Conservation (phyloP, 2,797 vertebrate species). For the Aeoliscus strigatus region DNA sequence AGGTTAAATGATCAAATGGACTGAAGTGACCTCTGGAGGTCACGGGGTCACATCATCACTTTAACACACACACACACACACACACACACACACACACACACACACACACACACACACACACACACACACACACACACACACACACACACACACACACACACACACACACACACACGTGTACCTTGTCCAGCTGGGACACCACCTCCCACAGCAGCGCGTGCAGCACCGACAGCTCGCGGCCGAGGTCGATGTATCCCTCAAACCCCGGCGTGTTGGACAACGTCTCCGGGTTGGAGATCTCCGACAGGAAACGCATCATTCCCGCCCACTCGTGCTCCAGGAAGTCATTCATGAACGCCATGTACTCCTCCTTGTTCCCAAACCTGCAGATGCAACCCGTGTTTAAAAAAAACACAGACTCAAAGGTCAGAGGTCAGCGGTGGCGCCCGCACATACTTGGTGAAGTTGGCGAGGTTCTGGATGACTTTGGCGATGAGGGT, state of each 20-base stretch:
- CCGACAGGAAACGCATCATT: slow-evolving; percentile 92
- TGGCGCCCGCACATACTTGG: slow-evolving; percentile 97
- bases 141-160: slow-evolving; percentile 9
- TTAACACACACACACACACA: too few relatives aligned
- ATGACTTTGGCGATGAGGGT: slow-evolving; percentile 97
- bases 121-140: background rate
- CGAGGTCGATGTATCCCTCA: slow-evolving; percentile 93
- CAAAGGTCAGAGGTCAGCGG: too few relatives aligned
- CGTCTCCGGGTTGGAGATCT: slow-evolving; percentile 92
- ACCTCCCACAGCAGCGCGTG: slow-evolving; percentile 93
- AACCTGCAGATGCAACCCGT: slow-evolving; percentile 73
- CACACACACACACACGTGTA: slow-evolving; percentile 38
- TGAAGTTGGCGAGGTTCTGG: slow-evolving; percentile 98
- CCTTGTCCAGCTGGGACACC: slow-evolving; percentile 94
- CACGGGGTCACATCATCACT: too few relatives aligned
- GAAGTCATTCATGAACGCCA: slow-evolving; percentile 98
- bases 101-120: background rate
- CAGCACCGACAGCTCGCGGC: slow-evolving; percentile 89
- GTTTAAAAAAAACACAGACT: too few relatives aligned
- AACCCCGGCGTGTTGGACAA: slow-evolving; percentile 89
- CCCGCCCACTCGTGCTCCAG: slow-evolving; percentile 94
- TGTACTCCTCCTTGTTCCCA: slow-evolving; percentile 97
- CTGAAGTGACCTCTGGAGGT: too few relatives aligned
- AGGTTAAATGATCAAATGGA: too few relatives aligned
- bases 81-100: background rate